Evolutionary conservation across 2,888 invertebrate species (phyloP).

Genomic region (Proisotoma minuta): DNA sequence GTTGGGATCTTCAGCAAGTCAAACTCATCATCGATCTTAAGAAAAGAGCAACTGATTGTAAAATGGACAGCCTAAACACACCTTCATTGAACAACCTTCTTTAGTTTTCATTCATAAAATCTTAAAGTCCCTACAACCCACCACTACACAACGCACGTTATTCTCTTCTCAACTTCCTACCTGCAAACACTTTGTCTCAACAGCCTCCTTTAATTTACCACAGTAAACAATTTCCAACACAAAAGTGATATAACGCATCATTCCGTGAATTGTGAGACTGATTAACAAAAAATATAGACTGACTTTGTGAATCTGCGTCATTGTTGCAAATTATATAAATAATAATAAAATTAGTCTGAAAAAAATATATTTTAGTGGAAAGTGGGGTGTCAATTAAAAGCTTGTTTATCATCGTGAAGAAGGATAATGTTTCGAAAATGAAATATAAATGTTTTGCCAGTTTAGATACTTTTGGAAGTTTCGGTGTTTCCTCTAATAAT

Average conservation of each 20-base stretch:
- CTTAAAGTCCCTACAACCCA: constrained; percentile 12
- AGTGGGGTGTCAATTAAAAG: too few relatives aligned
- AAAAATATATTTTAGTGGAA: too few relatives aligned
- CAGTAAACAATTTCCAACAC: too few relatives aligned
- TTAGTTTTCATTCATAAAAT: constrained; percentile 16
- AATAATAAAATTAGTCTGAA: too few relatives aligned
- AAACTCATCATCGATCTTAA: constrained; percentile 16
- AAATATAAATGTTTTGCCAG: neutral
- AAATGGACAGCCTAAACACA: constrained; percentile 22
- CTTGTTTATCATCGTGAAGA: neutral
- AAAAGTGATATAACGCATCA: too few relatives aligned
- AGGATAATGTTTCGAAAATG: too few relatives aligned
- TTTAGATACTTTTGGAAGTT: neutral
- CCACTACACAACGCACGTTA: constrained; percentile 8
- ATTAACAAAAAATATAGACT: too few relatives aligned
- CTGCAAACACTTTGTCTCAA: neutral
- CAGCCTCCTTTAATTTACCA: too few relatives aligned
- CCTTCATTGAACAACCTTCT: constrained; percentile 12
- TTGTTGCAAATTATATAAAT: too few relatives aligned
- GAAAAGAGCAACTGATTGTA: constrained; percentile 16
- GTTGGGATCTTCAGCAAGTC: constrained; percentile 16
- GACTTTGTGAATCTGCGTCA: too few relatives aligned
- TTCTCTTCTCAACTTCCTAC: constrained; percentile 15
- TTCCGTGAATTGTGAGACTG: too few relatives aligned
- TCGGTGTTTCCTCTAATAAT: too few relatives aligned